phyloP scores from a whole-genome alignment of 2,888 invertebrate genomes.

The Cerastoderma edule region DNA sequence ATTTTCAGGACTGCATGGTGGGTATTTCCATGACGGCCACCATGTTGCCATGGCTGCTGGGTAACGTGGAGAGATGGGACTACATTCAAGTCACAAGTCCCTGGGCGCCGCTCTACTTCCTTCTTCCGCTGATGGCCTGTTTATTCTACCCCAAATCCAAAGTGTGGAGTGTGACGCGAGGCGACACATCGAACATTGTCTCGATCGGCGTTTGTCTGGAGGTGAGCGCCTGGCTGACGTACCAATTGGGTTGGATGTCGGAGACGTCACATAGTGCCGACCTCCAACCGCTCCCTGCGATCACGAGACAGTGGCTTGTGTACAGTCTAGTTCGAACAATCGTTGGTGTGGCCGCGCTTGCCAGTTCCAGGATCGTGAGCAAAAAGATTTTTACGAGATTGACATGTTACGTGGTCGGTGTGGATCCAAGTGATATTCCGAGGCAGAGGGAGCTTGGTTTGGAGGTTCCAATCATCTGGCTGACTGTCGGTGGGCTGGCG shows the following conservation, averaged over 20 bases:
- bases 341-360: constrained; percentile 90
- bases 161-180: constrained; percentile 95
- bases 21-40: constrained; percentile 89
- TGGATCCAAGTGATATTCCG: constrained; percentile 88
- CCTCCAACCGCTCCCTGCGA: constrained; percentile 91
- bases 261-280: constrained; percentile 75
- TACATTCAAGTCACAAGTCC: constrained; percentile 88
- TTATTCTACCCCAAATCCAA: constrained; percentile 92
- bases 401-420: constrained; percentile 89
- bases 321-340: constrained; percentile 86
- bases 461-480: constrained; percentile 93
- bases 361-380: constrained; percentile 87
- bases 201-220: constrained; percentile 88
- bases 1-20: constrained; percentile 90
- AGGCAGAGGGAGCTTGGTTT: constrained; percentile 86
- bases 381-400: constrained; percentile 89
- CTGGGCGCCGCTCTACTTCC: constrained; percentile 87
- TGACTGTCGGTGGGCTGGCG: constrained; percentile 92
- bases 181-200: constrained; percentile 94
- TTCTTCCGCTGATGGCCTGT: constrained; percentile 88
- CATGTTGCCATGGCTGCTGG: constrained; percentile 90
- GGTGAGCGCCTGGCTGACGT: constrained; percentile 93
- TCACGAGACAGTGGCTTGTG: constrained; percentile 88
- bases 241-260: constrained; percentile 89
- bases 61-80: constrained; percentile 90